Percentiles rank a stretch among this genome's conserved stretches.
Evolutionary conservation across 2,113 vertebrate species (phyloP).

Genomic region (Lycaon pictus): DNA sequence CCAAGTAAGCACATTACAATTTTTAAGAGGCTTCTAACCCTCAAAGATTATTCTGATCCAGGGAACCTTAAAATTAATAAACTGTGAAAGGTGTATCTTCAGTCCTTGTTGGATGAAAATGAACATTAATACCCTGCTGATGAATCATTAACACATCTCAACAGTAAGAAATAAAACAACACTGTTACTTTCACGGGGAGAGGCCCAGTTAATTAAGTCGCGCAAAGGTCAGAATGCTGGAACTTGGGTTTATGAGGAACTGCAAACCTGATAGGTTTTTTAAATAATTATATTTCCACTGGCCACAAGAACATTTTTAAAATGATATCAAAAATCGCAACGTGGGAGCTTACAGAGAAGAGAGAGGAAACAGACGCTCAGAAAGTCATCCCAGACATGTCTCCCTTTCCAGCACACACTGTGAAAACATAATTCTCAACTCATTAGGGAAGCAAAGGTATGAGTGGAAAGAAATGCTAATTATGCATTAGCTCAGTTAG

Average conservation of each 20-base stretch:
- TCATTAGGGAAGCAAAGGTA: slow-evolving; percentile 75
- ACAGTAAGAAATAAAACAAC: slow-evolving; percentile 78
- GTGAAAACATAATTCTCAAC: slow-evolving; percentile 74
- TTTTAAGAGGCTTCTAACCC: slow-evolving; percentile 76
- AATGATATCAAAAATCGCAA: slow-evolving; percentile 47
- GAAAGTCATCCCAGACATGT: slow-evolving; percentile 20
- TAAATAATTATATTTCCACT: slow-evolving; percentile 67
- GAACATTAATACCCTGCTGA: slow-evolving; percentile 79
- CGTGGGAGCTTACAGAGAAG: slow-evolving; percentile 8
- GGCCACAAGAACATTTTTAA: not conserved
- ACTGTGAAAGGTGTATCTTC: slow-evolving; percentile 72
- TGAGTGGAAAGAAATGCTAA: slow-evolving; percentile 78
- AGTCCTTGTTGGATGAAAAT: slow-evolving; percentile 74
- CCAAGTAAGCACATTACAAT: slow-evolving; percentile 44
- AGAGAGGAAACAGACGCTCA: slow-evolving; percentile 51
- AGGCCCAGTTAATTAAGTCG: slow-evolving; percentile 72
- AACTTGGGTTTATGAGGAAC: slow-evolving; percentile 40
- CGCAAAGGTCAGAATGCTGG: slow-evolving; percentile 47
- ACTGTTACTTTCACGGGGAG: slow-evolving; percentile 64
- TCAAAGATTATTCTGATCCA: slow-evolving; percentile 74
- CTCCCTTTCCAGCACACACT: slow-evolving; percentile 69
- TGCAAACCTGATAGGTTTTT: slow-evolving; percentile 59
- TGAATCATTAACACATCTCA: slow-evolving; percentile 79
- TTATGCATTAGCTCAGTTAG: slow-evolving; percentile 82
- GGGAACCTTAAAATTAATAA: slow-evolving; percentile 82